These are phyloP conservation scores for Acrocephalus arundinaceus DNA, from an alignment of 2,113 vertebrate species.

Conservation along the genomic window DNA sequence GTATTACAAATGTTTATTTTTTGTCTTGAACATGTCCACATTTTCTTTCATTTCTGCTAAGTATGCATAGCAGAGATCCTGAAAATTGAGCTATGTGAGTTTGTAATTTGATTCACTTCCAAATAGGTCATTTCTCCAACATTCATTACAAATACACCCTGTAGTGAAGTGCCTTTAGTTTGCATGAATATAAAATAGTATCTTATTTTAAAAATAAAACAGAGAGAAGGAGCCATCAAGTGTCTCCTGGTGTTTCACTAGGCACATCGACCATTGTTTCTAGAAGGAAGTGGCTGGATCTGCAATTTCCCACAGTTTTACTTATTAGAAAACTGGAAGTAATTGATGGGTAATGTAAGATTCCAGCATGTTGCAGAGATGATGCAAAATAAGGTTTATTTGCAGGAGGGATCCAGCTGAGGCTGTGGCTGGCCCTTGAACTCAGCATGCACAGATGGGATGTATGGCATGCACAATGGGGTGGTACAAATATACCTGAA, in stretches of 20 bases:
- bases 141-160: conserved; percentile 22
- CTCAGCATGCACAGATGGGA: neutral
- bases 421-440: neutral
- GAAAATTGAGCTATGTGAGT: conserved; percentile 36
- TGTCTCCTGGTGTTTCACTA: neutral
- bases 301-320: neutral
- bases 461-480: neutral
- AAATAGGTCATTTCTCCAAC: conserved; percentile 32
- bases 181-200: conserved; percentile 23
- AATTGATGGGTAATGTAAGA: neutral
- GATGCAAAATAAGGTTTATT: neutral
- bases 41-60: conserved; percentile 18
- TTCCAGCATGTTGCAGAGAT: neutral
- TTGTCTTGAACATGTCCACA: neutral
- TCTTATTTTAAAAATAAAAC: conserved; percentile 22
- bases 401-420: neutral
- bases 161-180: conserved; percentile 5
- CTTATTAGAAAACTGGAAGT: neutral
- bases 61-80: conserved; percentile 20
- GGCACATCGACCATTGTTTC: neutral
- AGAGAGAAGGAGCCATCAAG: neutral
- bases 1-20: conserved; percentile 19
- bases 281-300: neutral
- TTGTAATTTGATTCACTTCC: conserved; percentile 46
- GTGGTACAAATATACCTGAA: neutral